phyloP scores from a whole-genome alignment of 2,797 vertebrate genomes.

The Coregonus suidteri region DNA sequence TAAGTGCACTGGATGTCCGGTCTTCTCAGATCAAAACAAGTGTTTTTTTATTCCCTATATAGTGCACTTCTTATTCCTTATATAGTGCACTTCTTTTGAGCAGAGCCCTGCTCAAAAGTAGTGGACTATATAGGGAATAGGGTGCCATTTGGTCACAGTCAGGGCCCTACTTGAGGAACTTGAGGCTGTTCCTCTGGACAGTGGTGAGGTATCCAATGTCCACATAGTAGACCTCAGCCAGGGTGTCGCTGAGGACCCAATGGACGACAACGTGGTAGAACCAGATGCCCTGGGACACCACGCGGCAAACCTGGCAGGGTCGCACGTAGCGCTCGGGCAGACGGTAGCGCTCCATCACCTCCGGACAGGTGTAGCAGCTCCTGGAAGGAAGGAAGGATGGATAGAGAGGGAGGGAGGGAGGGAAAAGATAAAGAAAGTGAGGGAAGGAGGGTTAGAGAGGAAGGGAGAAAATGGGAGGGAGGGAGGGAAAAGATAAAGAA shows the following conservation, averaged over 20 bases:
- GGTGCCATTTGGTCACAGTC: not conserved
- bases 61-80: too few relatives aligned
- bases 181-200: constrained; percentile 77
- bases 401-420: too few relatives aligned
- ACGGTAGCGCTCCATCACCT: constrained; percentile 56
- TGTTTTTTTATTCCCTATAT: too few relatives aligned
- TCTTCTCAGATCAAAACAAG: not conserved
- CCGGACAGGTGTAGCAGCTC: constrained; percentile 82
- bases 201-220: constrained; percentile 82
- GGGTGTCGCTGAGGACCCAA: constrained; percentile 70
- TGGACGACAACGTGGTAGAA: constrained; percentile 91
- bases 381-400: constrained; percentile 61
- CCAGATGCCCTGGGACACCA: constrained; percentile 78
- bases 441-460: not conserved
- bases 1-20: not conserved
- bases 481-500: too few relatives aligned
- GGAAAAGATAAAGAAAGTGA: too few relatives aligned
- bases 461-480: not conserved
- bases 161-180: constrained; percentile 89
- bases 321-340: constrained; percentile 74
- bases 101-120: too few relatives aligned
- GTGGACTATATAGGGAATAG: too few relatives aligned
- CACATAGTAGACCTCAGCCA: constrained; percentile 87
- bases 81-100: too few relatives aligned
- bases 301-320: constrained; percentile 88